Conservation (phyloP, 2,113 vertebrate species). For the Podiceps cristatus region DNA sequence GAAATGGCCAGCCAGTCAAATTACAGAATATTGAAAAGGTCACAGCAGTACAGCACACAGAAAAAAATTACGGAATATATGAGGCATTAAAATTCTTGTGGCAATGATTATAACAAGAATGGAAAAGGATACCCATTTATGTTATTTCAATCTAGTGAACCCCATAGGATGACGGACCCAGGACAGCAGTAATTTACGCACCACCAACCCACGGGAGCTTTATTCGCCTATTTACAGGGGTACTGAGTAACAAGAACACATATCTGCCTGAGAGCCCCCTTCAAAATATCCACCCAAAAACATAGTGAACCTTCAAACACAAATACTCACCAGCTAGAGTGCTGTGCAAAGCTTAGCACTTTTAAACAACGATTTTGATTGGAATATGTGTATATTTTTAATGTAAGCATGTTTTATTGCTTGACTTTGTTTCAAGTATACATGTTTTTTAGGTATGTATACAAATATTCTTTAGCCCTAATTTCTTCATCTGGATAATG, state of each 20-base stretch:
- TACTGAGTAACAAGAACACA: background rate
- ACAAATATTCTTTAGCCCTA: background rate
- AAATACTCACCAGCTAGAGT: background rate
- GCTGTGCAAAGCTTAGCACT: background rate
- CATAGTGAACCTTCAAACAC: background rate
- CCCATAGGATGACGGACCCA: constrained; percentile 39
- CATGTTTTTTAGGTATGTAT: background rate
- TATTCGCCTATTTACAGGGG: constrained; percentile 31
- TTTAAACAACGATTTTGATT: background rate
- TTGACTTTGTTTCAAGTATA: background rate
- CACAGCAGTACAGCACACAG: constrained; percentile 76
- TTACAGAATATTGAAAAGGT: constrained; percentile 88
- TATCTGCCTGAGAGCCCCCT: background rate
- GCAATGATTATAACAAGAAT: constrained; percentile 83
- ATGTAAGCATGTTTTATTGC: background rate
- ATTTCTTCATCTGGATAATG: background rate
- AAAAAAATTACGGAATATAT: constrained; percentile 85
- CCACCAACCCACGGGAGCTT: background rate
- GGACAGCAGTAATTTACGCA: constrained; percentile 48
- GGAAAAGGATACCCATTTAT: constrained; percentile 74
- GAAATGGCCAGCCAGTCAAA: constrained; percentile 83
- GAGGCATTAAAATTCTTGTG: constrained; percentile 85
- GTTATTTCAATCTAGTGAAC: constrained; percentile 76
- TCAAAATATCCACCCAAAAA: background rate
- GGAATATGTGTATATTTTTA: background rate